phyloP scores from a whole-genome alignment of 2,113 vertebrate genomes.

The Lucifuga dentata region DNA sequence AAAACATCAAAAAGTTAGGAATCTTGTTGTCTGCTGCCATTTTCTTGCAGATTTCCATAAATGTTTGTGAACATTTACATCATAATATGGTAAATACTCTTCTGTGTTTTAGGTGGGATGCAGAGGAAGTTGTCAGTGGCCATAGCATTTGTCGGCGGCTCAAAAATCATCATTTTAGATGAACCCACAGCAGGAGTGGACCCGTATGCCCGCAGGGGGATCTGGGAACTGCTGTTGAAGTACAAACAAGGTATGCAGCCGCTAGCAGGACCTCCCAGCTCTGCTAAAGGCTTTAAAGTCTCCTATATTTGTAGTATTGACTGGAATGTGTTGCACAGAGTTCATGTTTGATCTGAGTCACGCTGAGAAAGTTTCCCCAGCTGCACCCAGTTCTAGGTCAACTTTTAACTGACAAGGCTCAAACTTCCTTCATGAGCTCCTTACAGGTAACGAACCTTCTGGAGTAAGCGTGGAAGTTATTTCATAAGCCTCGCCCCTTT shows the following conservation, averaged over 20 bases:
- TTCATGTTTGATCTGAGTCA: slow-evolving; percentile 28
- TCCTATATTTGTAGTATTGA: slow-evolving; percentile 22
- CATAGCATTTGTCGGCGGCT: slow-evolving; percentile 95
- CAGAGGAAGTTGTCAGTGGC: slow-evolving; percentile 98
- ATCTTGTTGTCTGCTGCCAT: too few species aligned
- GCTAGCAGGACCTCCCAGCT: slow-evolving; percentile 30
- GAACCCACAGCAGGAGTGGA: slow-evolving; percentile 98
- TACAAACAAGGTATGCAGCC: slow-evolving; percentile 89
- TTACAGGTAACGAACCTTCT: slow-evolving; percentile 32
- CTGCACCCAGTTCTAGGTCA: slow-evolving; percentile 16
- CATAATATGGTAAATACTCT: too few species aligned
- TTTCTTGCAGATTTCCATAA: too few species aligned
- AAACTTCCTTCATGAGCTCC: slow-evolving; percentile 14
- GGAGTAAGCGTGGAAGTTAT: neutral
- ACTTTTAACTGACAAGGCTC: slow-evolving; percentile 32
- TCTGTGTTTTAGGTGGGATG: slow-evolving; percentile 90
- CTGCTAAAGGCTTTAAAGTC: slow-evolving; percentile 14
- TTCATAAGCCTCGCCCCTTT: slow-evolving; percentile 14
- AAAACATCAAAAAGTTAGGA: too few species aligned
- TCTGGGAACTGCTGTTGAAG: slow-evolving; percentile 97
- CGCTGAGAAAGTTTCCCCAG: slow-evolving; percentile 31
- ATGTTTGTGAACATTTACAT: too few species aligned
- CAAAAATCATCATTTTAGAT: slow-evolving; percentile 95
- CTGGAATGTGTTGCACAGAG: neutral
- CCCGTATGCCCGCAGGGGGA: slow-evolving; percentile 95